Evolutionary conservation across 2,113 vertebrate genomes (phyloP).

Genomic region (Oreotrochilus melanogaster): DNA sequence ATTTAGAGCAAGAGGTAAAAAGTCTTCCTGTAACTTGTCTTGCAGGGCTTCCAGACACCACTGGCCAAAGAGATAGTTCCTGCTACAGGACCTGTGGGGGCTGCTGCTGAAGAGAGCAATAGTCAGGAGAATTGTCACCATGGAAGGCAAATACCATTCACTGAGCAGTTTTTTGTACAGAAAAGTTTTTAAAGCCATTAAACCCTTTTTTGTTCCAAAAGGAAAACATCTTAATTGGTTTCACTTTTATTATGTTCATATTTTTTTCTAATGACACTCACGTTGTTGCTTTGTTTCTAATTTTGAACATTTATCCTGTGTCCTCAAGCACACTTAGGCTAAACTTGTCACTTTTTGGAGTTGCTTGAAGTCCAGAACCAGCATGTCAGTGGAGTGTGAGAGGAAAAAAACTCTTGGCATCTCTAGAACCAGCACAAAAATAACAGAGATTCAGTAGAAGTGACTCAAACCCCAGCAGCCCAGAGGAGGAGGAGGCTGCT

Average conservation of each 20-base stretch:
- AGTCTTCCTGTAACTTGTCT: slow-evolving; percentile 32
- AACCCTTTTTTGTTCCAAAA: slow-evolving; percentile 39
- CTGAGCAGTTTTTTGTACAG: slow-evolving; percentile 68
- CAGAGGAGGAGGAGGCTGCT: background rate
- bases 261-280: background rate
- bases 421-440: background rate
- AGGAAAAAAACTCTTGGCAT: background rate
- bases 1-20: background rate
- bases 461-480: background rate
- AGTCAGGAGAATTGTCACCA: background rate
- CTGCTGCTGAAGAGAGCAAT: background rate
- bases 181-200: slow-evolving; percentile 72
- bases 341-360: background rate
- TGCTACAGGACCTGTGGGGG: background rate
- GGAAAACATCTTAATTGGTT: background rate
- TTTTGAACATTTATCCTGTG: background rate
- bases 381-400: background rate
- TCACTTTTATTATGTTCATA: background rate
- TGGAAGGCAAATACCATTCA: background rate
- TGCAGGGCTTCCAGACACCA: slow-evolving; percentile 88
- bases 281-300: background rate
- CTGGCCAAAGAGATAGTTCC: slow-evolving; percentile 93
- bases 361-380: background rate
- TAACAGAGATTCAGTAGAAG: background rate
- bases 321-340: background rate